phyloP scores from a whole-genome alignment of 2,888 invertebrate genomes.

The Fragum whitleyi region DNA sequence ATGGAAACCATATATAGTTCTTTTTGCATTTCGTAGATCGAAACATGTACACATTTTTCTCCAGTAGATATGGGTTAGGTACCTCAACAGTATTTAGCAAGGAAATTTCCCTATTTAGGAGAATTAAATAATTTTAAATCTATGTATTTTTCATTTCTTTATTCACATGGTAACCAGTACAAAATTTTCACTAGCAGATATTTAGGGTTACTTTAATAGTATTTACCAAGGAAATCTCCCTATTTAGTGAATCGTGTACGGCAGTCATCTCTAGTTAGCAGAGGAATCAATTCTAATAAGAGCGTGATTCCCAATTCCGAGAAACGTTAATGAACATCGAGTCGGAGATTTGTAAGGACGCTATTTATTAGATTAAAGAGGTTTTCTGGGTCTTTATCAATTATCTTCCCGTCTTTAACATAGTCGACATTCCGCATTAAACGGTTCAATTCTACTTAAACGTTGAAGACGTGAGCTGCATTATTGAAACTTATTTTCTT shows the following conservation, averaged over 20 bases:
- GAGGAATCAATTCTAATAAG: conserved; percentile 28
- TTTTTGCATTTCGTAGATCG: too few species aligned
- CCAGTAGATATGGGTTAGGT: too few species aligned
- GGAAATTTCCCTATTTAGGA: not conserved
- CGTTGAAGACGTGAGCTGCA: too few species aligned
- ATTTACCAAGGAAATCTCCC: not conserved
- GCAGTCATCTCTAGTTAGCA: conserved; percentile 26
- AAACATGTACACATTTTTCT: too few species aligned
- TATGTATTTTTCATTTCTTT: too few species aligned
- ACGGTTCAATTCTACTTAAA: conserved; percentile 16
- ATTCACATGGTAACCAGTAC: too few species aligned
- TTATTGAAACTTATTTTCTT: too few species aligned
- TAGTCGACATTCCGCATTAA: conserved; percentile 39
- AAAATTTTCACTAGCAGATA: too few species aligned
- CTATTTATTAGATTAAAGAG: conserved; percentile 61
- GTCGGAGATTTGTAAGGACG: conserved; percentile 61
- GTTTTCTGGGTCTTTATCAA: conserved; percentile 63
- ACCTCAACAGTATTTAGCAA: conserved; percentile 39
- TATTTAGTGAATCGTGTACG: conserved; percentile 25
- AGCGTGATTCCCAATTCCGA: conserved; percentile 23
- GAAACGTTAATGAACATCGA: conserved; percentile 60
- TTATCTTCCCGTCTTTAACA: conserved; percentile 57
- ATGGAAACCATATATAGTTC: too few species aligned
- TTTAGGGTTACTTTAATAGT: conserved; percentile 47
- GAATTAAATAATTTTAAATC: too few species aligned